Conservation (phyloP, 35 echinoderm and acorn worm species). For the Hemicentrotus pulcherrimus region DNA sequence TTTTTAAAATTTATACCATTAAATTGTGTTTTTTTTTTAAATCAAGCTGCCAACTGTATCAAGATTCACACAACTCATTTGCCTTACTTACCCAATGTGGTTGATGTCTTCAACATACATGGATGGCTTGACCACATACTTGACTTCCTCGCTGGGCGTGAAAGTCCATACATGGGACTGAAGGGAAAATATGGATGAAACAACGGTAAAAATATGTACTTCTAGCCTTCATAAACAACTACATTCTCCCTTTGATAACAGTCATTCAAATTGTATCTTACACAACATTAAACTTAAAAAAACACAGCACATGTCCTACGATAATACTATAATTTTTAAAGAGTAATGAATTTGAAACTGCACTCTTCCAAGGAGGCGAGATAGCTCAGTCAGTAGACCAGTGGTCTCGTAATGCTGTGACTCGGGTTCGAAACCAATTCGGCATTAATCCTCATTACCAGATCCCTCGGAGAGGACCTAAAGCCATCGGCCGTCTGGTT, state of each 20-base stretch:
- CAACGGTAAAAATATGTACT: background rate
- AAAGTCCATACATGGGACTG: slow-evolving; percentile 94
- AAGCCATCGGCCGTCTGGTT: too few species aligned
- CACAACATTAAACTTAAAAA: too few species aligned
- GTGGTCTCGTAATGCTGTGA: too few species aligned
- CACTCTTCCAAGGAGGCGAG: too few species aligned
- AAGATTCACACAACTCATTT: background rate
- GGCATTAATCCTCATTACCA: too few species aligned
- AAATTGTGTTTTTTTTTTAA: background rate
- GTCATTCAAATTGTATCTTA: too few species aligned
- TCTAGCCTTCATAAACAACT: background rate
- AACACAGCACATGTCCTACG: too few species aligned
- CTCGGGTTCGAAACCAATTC: too few species aligned
- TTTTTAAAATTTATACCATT: background rate
- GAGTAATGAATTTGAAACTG: too few species aligned
- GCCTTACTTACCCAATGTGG: slow-evolving; percentile 68
- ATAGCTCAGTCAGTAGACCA: too few species aligned
- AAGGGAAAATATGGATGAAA: slow-evolving; percentile 29
- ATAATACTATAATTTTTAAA: too few species aligned
- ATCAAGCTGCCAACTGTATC: background rate
- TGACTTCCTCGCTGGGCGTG: slow-evolving; percentile 73
- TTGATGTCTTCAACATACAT: slow-evolving; percentile 79
- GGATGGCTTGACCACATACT: slow-evolving; percentile 88
- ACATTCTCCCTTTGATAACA: background rate
- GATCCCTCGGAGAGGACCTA: too few species aligned